Evolutionary conservation across 1,140 invertebrate species (phyloP), one percentile per base, ranked within the genome.

Genomic region (Bradysia coprophila): DNA sequence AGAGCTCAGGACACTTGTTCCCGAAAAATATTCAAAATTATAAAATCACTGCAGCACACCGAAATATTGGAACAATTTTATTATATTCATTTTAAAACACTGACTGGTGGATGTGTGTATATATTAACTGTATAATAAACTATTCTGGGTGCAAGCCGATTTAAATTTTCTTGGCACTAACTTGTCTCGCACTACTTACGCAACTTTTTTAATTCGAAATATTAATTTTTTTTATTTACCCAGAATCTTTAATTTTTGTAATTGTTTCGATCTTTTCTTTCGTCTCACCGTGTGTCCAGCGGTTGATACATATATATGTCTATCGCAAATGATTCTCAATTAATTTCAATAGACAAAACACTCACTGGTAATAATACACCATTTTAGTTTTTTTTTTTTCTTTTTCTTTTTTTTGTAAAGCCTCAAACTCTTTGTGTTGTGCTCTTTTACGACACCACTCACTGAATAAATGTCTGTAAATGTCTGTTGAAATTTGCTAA

Each of bases 401-500:
- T 13, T 28, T 8, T 28, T 28, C 6, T 28, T 28, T 28, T 28
- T 28, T 28, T 13, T 28, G 13, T 28, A 28, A 6, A 13, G 6
- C 24, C 24, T n/a, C n/a, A n/a, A n/a, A n/a, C n/a, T n/a, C n/a
- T n/a, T n/a, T n/a, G n/a, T n/a, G n/a, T n/a, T n/a, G n/a, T n/a
- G n/a, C n/a, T n/a, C n/a, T n/a, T n/a, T n/a, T n/a, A n/a, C n/a
- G n/a, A n/a, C n/a, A n/a, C n/a, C n/a, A n/a, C 13, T 34, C 32
- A 34, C 18, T 34, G n/a, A 20, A 38, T 19, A 38, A 5, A 18
- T 18, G 4, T 20, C 36, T 18, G 16, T 38, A 38, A 38, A 38
- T 38, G 36, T 38, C 36, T 38, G 36, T n/a, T 20, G 18, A 38
- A 38, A 18, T 38, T 18, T 18, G 36, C 36, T 13, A 38, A 38